Base-by-base conservation (phyloP, 1,140 invertebrate genomes). In the Musca domestica region DNA sequence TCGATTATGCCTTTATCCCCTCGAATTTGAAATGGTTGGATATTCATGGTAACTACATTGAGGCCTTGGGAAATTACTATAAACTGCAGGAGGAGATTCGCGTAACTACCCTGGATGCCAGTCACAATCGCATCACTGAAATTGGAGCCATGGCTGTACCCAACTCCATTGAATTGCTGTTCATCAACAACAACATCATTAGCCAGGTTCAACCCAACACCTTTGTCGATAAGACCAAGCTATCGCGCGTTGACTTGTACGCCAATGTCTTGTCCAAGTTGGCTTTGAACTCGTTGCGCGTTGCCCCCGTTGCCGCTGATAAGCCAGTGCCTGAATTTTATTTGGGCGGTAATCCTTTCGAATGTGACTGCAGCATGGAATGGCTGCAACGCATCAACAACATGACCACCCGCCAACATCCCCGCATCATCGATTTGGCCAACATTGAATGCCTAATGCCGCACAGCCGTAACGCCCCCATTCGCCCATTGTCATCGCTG, bases 321-420 rank as follows among this genome's bases (percentile, higher is more conserved):
- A 86, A 86, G 58, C 83, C 87, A 14, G 81, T 93, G 56, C 92
- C 93, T 0, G 90, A 94, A 75, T 94, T 95, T 82, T 93, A 93
- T 78, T 87, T 95, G 47, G 92, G 92, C 19, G 90, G 90, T 20
- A 95, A 95, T 84, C 92, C 93, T n/a, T 94, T 94, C 76, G 86
- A 89, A 69, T 95, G 93, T 81, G 92, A 95, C 80, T 93, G 92
- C 76, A 90, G 89, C 67, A 92, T 92, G 86, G 93, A 95, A 83
- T 95, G 93, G 93, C 84, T 95, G 69, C 90, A 94, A 73, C 83
- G 91, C 49, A 91, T 94, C 72, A 93, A 95, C 82, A 86, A 86
- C 34, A 76, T 90, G 68, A 84, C 86, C 67, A 82, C 90, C 6
- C 83, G 90, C 41, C 89, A 92, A 75, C 91, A 94, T 83, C 93